A percentile compares a stretch with the other conserved stretches of the same genome.
Conservation (phyloP, 35 echinoderm and acorn worm species). For the Ptychodera flava region DNA sequence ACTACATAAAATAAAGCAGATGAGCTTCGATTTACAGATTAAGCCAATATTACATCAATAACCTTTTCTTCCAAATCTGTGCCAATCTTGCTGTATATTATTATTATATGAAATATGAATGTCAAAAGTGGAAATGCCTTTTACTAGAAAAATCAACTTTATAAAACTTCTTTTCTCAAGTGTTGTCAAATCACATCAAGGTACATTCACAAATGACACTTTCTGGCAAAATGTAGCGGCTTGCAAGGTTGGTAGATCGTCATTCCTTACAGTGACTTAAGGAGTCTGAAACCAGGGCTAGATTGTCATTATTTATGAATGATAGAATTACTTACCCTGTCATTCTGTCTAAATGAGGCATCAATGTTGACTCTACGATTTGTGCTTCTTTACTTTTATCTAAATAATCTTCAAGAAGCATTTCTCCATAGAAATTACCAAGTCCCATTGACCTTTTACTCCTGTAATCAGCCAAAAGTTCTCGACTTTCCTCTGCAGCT, state of each 20-base stretch:
- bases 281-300: too few species aligned
- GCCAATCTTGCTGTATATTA: too few species aligned
- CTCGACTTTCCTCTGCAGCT: constrained; percentile 30
- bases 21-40: too few species aligned
- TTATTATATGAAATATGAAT: background rate
- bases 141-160: background rate
- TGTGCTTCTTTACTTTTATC: constrained; percentile 40
- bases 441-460: constrained; percentile 68
- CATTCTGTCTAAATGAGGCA: constrained; percentile 75
- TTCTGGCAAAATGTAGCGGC: too few species aligned
- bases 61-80: too few species aligned
- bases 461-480: constrained; percentile 76
- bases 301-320: too few species aligned
- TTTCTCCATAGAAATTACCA: constrained; percentile 33
- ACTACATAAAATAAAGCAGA: too few species aligned
- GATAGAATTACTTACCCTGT: constrained; percentile 70
- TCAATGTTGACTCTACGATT: constrained; percentile 59
- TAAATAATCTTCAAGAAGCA: constrained; percentile 72
- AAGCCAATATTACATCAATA: too few species aligned
- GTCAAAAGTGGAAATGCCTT: background rate
- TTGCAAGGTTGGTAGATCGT: too few species aligned
- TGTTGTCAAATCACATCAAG: background rate
- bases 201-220: too few species aligned
- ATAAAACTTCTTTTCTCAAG: constrained; percentile 25
- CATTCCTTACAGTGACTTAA: too few species aligned